A percentile compares a stretch with the other conserved stretches of the same genome.
Conservation (phyloP, 35 echinoderm and acorn worm genomes). For the Ptychodera flava region DNA sequence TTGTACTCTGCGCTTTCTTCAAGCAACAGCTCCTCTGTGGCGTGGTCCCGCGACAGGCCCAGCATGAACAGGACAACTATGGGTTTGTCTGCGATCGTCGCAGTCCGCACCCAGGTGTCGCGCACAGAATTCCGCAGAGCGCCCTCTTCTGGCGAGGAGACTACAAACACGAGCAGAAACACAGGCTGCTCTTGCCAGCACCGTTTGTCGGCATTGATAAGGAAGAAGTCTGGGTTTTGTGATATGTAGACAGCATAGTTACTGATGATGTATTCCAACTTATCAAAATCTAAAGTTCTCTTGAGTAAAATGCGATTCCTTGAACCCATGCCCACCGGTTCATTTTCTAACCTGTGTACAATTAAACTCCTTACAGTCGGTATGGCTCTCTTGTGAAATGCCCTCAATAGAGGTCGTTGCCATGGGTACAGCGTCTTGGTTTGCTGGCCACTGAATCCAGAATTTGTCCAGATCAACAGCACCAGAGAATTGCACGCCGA, state of each 20-base stretch:
- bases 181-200: background rate
- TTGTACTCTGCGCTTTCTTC: background rate
- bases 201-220: background rate
- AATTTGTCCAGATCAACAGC: background rate
- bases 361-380: no score
- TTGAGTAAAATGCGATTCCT: background rate
- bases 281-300: background rate
- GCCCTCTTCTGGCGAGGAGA: background rate
- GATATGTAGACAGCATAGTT: background rate
- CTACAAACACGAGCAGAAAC: background rate
- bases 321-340: no score
- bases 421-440: background rate
- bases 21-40: background rate
- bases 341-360: no score
- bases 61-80: background rate
- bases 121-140: background rate
- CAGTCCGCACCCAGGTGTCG: background rate
- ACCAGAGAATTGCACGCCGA: background rate
- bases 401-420: no score
- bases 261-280: background rate
- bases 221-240: background rate
- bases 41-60: background rate
- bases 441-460: no score
- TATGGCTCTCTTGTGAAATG: no score
- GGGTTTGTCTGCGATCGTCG: background rate